Base-by-base conservation (phyloP, 2,888 invertebrate genomes). In the Omphaloscelis lunosa region DNA sequence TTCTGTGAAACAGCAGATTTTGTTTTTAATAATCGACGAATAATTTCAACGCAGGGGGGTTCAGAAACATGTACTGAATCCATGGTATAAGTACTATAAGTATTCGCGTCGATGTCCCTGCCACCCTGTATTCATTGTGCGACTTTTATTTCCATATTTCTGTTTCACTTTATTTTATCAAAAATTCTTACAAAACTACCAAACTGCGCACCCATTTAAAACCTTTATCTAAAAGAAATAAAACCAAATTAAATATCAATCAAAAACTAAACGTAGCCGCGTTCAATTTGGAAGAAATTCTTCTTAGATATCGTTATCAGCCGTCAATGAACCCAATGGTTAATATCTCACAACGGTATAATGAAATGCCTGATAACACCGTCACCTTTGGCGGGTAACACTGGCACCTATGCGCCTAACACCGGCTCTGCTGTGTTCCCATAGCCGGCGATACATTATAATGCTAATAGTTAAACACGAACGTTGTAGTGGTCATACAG, bases 191-290 rank as follows among this genome's bases (percentile, higher is more conserved):
- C 4, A 61, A 62, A 68, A 72, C 48, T 48, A 70, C 58, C 45
- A 34, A 48, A 72, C 29, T 48, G 45, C 17, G 67, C 62, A 34
- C 23, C 67, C 75, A 77, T 78, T 66, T 65, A 69, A 66, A 45
- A 45, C 62, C n/a, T 15, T 74, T 73, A 63, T 53, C 67, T 83
- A 75, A 41, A 74, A 73, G 74, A 63, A 82, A 84, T 87, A 83
- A 78, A 87, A 70, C 77, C 58, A 79, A 79, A 88, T 88, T 83
- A 85, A 86, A 83, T 86, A 84, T 79, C 85, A 86, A 87, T 88
- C 78, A 80, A 88, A 72, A 85, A 67, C 76, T 68, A 80, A 76
- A 73, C 75, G 74, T 23, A 12, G 56, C 77, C 61, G 68, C 76
- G 66, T 77, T 80, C 69, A 75, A 83, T 83, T 85, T 74, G 63